Conservation (phyloP, 2,797 vertebrate genomes). For the Ciconia nigra region DNA sequence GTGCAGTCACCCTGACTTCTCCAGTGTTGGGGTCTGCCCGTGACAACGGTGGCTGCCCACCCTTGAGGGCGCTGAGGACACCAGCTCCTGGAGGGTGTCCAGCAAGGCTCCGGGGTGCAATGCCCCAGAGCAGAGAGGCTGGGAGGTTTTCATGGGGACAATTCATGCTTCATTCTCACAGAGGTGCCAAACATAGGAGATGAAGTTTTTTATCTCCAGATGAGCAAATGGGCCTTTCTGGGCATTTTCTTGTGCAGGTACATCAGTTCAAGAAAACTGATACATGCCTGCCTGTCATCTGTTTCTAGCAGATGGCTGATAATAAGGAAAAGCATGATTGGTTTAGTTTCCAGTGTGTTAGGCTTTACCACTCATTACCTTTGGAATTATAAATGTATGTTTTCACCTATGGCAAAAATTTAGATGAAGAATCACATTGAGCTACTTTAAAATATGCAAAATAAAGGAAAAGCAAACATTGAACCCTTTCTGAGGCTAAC, state of each 20-base stretch:
- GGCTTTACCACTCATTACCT: not conserved
- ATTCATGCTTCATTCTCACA: not conserved
- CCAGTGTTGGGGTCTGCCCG: not conserved
- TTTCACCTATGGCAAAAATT: not conserved
- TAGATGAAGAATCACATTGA: not conserved
- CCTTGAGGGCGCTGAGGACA: not conserved
- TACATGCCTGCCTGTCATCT: not conserved
- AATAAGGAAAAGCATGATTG: not conserved
- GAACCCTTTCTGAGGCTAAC: not conserved
- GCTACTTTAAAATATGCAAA: not conserved
- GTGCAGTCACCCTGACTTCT: not conserved
- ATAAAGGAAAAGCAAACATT: not conserved
- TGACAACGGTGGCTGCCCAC: not conserved
- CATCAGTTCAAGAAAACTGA: not conserved
- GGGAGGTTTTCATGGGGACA: not conserved
- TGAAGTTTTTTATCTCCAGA: not conserved
- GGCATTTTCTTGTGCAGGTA: not conserved
- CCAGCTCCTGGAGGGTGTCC: not conserved
- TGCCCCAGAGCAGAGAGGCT: not conserved
- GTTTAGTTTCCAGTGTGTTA: not conserved
- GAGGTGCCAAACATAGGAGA: not conserved
- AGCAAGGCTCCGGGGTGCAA: accelerated
- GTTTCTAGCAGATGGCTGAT: not conserved
- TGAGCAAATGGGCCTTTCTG: not conserved
- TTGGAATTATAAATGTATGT: not conserved